A percentile compares a stretch with the other conserved stretches of the same genome.
Conservation (phyloP, 2,113 vertebrate species). For the Aegotheles bennettii region DNA sequence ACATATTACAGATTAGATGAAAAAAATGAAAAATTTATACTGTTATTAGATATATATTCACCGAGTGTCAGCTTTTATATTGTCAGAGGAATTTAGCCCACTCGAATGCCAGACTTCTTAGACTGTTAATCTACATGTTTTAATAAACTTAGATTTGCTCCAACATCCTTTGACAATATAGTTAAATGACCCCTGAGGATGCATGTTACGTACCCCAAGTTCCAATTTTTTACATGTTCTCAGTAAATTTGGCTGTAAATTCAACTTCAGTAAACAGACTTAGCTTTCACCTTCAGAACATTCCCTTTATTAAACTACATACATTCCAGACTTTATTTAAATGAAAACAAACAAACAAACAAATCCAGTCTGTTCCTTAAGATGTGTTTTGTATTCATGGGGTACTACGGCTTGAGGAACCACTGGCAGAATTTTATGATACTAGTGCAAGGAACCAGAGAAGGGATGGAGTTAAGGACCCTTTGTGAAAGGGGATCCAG, state of each 20-base stretch:
- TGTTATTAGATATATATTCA: neutral
- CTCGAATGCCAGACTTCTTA: neutral
- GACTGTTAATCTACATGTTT: neutral
- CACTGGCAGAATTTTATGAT: too few relatives aligned
- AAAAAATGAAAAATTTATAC: neutral
- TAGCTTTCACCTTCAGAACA: neutral
- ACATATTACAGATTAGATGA: neutral
- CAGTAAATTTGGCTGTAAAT: neutral
- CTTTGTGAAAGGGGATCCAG: too few relatives aligned
- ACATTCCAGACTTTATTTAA: neutral
- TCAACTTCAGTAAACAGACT: neutral
- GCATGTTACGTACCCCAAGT: neutral
- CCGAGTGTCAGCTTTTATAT: neutral
- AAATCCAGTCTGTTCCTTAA: neutral
- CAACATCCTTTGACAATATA: neutral
- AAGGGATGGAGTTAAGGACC: too few relatives aligned
- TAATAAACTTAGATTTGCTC: neutral
- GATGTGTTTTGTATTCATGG: neutral
- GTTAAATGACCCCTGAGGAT: neutral
- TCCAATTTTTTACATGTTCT: neutral
- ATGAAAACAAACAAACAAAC: neutral
- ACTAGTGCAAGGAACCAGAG: too few relatives aligned
- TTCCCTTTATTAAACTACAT: neutral
- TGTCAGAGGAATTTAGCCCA: neutral
- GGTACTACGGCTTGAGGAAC: too few relatives aligned